phyloP scores from a whole-genome alignment of 2,888 invertebrate species.

The Melieria crassipennis region DNA sequence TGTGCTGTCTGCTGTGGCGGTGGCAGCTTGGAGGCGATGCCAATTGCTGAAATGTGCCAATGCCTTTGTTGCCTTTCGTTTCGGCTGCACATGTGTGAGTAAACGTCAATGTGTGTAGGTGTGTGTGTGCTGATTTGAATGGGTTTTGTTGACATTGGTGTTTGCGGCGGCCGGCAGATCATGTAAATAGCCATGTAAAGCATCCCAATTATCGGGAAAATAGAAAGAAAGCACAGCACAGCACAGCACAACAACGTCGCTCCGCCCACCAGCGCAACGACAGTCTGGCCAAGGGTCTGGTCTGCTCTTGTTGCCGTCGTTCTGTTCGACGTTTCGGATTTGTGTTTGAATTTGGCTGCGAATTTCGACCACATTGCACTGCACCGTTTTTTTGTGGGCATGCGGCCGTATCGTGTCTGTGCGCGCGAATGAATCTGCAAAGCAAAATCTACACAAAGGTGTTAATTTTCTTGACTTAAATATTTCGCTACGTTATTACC shows the following conservation, averaged over 20 bases:
- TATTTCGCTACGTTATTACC: slow-evolving; percentile 65
- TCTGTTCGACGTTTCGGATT: no score
- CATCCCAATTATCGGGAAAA: slow-evolving; percentile 27
- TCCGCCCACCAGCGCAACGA: no score
- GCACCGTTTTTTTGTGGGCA: slow-evolving; percentile 8
- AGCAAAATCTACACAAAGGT: slow-evolving; percentile 62
- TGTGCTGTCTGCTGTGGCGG: neutral
- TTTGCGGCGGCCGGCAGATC: slow-evolving; percentile 19
- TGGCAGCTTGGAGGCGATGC: slow-evolving; percentile 11
- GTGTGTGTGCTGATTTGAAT: slow-evolving; percentile 5
- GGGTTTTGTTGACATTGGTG: slow-evolving; percentile 24
- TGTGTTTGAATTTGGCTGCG: no score
- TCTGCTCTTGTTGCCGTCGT: no score
- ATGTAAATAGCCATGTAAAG: slow-evolving; percentile 34
- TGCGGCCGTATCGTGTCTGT: slow-evolving; percentile 18
- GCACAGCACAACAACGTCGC: no score
- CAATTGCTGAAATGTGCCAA: slow-evolving; percentile 22
- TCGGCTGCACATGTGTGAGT: neutral
- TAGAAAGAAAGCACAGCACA: neutral
- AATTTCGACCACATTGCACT: no score
- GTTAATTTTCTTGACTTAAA: slow-evolving; percentile 66
- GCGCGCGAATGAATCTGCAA: slow-evolving; percentile 51
- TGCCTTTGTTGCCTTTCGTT: slow-evolving; percentile 13
- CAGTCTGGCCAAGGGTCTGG: no score
- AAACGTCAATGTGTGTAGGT: neutral